A percentile compares a stretch with the other conserved stretches of the same genome.
phyloP scores from a whole-genome alignment of 2,797 vertebrate genomes.

The Rhinogobio ventralis region DNA sequence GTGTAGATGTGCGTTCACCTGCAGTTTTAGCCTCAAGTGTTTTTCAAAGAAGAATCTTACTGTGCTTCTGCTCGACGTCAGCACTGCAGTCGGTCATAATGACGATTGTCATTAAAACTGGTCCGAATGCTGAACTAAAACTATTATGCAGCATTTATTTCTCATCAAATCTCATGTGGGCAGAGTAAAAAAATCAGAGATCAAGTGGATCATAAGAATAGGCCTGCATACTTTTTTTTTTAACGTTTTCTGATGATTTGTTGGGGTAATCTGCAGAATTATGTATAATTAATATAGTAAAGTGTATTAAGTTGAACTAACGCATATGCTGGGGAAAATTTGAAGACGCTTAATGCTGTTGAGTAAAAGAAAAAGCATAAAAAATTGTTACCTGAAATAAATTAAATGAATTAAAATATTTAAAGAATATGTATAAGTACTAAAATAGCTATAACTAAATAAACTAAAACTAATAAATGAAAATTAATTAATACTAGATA shows the following conservation, averaged over 20 bases:
- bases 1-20: neutral
- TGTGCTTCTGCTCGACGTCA: neutral
- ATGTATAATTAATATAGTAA: neutral
- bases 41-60: neutral
- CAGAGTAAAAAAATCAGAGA: neutral
- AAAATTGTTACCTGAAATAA: too few species aligned
- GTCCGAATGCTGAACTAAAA: neutral
- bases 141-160: neutral
- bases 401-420: too few species aligned
- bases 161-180: neutral
- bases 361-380: too few species aligned
- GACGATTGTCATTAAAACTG: neutral
- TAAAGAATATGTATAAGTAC: too few species aligned
- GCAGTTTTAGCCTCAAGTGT: neutral
- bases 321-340: neutral
- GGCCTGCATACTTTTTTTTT: neutral
- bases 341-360: neutral
- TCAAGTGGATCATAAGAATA: neutral
- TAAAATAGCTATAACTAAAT: too few species aligned
- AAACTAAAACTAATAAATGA: too few species aligned
- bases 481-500: too few species aligned
- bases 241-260: neutral
- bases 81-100: neutral
- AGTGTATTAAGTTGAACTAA: neutral
- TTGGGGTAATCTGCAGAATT: rapidly evolving